Evolutionary conservation across 2,888 invertebrate species (phyloP).

Genomic region (Drosophila borborema): DNA sequence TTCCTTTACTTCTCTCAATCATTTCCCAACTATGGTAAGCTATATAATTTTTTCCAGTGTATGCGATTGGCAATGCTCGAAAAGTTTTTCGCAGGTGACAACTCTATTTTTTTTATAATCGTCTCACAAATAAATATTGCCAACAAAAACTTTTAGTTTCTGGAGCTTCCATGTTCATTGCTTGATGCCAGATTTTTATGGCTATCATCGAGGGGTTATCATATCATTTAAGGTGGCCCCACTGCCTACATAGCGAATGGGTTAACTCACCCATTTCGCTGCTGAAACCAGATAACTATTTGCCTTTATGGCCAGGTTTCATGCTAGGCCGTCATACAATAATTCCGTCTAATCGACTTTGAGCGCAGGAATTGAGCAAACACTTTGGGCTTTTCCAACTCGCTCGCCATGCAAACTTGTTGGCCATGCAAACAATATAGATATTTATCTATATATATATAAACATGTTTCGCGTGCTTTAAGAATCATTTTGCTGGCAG

Average conservation of each 20-base stretch:
- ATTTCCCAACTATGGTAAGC: too few relatives aligned
- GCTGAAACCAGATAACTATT: slow-evolving; percentile 75
- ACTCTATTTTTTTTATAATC: slow-evolving; percentile 62
- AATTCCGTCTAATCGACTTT: slow-evolving; percentile 72
- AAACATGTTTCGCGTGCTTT: slow-evolving; percentile 25
- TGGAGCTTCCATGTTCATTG: slow-evolving; percentile 12
- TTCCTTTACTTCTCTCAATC: not conserved
- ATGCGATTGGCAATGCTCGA: slow-evolving; percentile 7
- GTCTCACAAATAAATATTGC: slow-evolving; percentile 31
- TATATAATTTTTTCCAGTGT: slow-evolving; percentile 29
- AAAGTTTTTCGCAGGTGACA: slow-evolving; percentile 56
- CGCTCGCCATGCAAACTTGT: slow-evolving; percentile 35
- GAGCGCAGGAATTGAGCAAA: slow-evolving; percentile 77
- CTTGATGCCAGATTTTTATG: slow-evolving; percentile 44
- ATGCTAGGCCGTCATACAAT: slow-evolving; percentile 74
- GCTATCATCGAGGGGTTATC: slow-evolving; percentile 36
- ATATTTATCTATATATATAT: not conserved
- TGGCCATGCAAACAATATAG: slow-evolving; percentile 19
- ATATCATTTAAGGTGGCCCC: slow-evolving; percentile 3
- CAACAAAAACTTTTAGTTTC: slow-evolving; percentile 24
- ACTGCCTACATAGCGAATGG: not conserved
- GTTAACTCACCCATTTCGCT: slow-evolving; percentile 52
- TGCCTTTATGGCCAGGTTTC: slow-evolving; percentile 67
- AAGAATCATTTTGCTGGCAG: slow-evolving; percentile 24
- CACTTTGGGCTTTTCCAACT: slow-evolving; percentile 50